Base-by-base conservation (phyloP, 2,797 vertebrate genomes). In the Microctenopoma lineatum region DNA sequence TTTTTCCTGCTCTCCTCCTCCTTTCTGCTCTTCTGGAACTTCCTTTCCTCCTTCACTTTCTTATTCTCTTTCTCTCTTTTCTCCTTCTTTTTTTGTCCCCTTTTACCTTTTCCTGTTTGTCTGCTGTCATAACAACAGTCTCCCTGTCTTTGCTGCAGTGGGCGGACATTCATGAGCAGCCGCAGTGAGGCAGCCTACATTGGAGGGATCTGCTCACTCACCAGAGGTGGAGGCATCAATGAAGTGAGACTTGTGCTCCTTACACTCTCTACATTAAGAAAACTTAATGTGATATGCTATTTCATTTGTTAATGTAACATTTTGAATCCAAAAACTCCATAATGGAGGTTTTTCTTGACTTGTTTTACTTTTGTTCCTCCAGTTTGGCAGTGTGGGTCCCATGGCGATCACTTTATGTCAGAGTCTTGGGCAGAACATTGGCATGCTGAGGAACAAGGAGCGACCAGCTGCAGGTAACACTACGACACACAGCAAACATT, bases 401-500 rank as follows among this genome's bases (percentile, higher is more conserved):
- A 96, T 99, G 97, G 97, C 96, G 1, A 96, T 98, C 92, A 97
- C 97, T 0, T 79, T 99, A 85, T 94, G 95, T 18, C 97, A 99
- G 94, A 98, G 95, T 0, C 93, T 99, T 59, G 98, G 98, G 16
- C 97, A 98, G 93, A 99, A 99, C 87, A 92, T 99, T 67, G 97
- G 97, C 73, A 99, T 99, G 98, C 95, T 97, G 94, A 96, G 96
- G 93, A 98, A 96, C 85, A 97, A 96, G 81, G 96, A 96, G 59
- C 93, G 93, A 14, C 70, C 89, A 2, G 88, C 96, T 0, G 96
- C 97, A 89, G 96, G 97, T 98, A 44, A 80, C 61, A 63, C 15
- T 4, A 29, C 52, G 38, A 9, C 1, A 16, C n/a, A 11, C 2
- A 10, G 16, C 10, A 18, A n/a, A 45, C 44, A 7, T 32, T 50